phyloP scores from a whole-genome alignment of 2,797 vertebrate species.

The Alfaro cultratus region DNA sequence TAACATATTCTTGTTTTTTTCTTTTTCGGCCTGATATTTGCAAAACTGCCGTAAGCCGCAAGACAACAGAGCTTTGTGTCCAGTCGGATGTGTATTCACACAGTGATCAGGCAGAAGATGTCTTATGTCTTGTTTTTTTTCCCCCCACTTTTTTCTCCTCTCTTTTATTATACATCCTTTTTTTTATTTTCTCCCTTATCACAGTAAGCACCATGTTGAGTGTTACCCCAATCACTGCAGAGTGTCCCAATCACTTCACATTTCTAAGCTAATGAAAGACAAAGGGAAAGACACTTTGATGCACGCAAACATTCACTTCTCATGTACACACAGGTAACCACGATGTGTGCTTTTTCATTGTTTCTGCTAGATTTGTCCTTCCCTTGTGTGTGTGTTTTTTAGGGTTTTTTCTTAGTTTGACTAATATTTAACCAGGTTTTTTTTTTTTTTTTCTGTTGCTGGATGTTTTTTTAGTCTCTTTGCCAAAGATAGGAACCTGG shows the following conservation, averaged over 20 bases:
- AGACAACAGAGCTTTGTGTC: constrained; percentile 15
- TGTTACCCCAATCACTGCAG: constrained; percentile 59
- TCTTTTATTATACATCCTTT: constrained; percentile 1
- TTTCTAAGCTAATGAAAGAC: constrained; percentile 60
- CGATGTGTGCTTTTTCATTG: constrained; percentile 17
- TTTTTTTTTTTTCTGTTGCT: constrained; percentile 38
- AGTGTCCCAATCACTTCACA: constrained; percentile 70
- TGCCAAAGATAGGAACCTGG: constrained; percentile 32
- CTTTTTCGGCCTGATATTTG: background rate
- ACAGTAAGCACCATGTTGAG: constrained; percentile 27
- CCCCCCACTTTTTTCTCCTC: background rate
- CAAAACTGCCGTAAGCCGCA: constrained; percentile 3
- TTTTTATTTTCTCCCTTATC: constrained; percentile 21
- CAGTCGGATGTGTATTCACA: constrained; percentile 33
- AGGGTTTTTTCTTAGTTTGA: constrained; percentile 9
- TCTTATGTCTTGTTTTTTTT: background rate
- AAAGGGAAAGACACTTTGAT: constrained; percentile 16
- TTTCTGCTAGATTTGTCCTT: constrained; percentile 46
- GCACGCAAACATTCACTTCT: constrained; percentile 34
- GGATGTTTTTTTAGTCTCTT: constrained; percentile 49
- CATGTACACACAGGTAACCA: constrained; percentile 11
- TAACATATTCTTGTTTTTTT: constrained; percentile 12
- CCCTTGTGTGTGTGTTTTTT: constrained; percentile 10
- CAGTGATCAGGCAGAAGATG: background rate
- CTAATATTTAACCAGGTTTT: constrained; percentile 64